Percentiles rank a stretch among this genome's conserved stretches.
Conservation (phyloP, 1,140 invertebrate species). For the Papilio glaucus region DNA sequence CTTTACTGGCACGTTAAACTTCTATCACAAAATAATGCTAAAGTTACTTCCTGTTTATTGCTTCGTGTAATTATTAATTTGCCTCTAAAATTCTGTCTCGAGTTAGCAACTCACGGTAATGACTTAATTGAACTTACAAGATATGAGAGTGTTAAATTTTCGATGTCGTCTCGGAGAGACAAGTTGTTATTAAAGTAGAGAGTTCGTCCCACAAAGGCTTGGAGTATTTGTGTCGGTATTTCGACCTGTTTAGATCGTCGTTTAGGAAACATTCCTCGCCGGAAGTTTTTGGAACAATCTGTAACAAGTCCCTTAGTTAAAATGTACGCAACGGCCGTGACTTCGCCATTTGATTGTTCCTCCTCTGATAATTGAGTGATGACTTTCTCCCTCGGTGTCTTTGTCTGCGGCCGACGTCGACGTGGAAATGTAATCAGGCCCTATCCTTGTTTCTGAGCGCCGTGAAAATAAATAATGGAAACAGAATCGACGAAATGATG, state of each 20-base stretch:
- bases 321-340: slow-evolving; percentile 75
- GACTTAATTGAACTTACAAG: slow-evolving; percentile 37
- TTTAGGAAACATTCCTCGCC: slow-evolving; percentile 50
- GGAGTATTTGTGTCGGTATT: slow-evolving; percentile 8
- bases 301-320: slow-evolving; percentile 53
- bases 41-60: slow-evolving; percentile 38
- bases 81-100: slow-evolving; percentile 29
- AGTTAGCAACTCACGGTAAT: slow-evolving; percentile 34
- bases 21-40: slow-evolving; percentile 17
- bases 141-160: slow-evolving; percentile 37
- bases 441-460: slow-evolving; percentile 50
- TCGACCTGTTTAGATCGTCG: slow-evolving; percentile 40
- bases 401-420: slow-evolving; percentile 74
- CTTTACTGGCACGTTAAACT: slow-evolving; percentile 12
- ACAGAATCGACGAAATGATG: slow-evolving; percentile 57
- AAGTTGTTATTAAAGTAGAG: slow-evolving; percentile 28
- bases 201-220: slow-evolving; percentile 21
- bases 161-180: slow-evolving; percentile 26
- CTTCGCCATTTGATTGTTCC: slow-evolving; percentile 74
- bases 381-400: slow-evolving; percentile 71
- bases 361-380: slow-evolving; percentile 76
- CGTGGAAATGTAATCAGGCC: slow-evolving; percentile 76
- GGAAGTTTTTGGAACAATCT: slow-evolving; percentile 42
- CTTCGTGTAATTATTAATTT: slow-evolving; percentile 37
- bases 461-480: slow-evolving; percentile 67